These are phyloP conservation scores for Mus spicilegus DNA, from an alignment of 2,113 vertebrate genomes.

Conservation along the genomic window DNA sequence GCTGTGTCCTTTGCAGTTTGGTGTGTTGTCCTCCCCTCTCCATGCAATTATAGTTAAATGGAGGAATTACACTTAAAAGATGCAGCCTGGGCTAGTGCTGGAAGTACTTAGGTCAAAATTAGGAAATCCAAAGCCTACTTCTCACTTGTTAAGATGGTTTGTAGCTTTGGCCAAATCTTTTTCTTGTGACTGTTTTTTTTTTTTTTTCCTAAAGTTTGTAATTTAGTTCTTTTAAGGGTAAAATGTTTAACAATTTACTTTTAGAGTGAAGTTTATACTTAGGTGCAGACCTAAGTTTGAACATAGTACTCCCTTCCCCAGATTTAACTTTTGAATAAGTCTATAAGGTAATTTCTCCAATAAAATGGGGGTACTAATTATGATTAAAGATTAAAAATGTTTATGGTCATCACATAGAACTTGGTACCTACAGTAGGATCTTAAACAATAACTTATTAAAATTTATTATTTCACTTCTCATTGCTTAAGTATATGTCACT, in stretches of 20 bases:
- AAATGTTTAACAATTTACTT: background rate
- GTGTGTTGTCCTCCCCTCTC: background rate
- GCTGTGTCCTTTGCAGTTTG: background rate
- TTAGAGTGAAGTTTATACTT: slow-evolving; percentile 22
- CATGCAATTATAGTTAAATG: background rate
- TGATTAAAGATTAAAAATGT: slow-evolving; percentile 38
- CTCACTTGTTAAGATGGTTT: background rate
- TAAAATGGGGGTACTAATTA: slow-evolving; percentile 30
- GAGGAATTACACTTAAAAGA: background rate
- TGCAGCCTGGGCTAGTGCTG: background rate
- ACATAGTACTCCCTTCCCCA: background rate
- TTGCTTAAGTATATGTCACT: slow-evolving; percentile 1
- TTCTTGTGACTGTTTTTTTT: background rate
- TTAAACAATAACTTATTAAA: slow-evolving; percentile 34
- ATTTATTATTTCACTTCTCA: background rate
- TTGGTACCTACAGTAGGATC: background rate
- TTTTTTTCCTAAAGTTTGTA: slow-evolving; percentile 24
- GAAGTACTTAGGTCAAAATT: background rate
- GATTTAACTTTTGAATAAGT: slow-evolving; percentile 33
- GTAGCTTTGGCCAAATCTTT: background rate
- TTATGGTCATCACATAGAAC: slow-evolving; percentile 26
- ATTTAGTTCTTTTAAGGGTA: background rate
- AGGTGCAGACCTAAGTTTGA: slow-evolving; percentile 40
- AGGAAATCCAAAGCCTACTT: slow-evolving; percentile 55
- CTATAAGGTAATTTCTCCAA: slow-evolving; percentile 17